Percentiles rank a stretch among this genome's conserved stretches.
Conservation (phyloP, 2,113 vertebrate species). For the Alosa alosa region DNA sequence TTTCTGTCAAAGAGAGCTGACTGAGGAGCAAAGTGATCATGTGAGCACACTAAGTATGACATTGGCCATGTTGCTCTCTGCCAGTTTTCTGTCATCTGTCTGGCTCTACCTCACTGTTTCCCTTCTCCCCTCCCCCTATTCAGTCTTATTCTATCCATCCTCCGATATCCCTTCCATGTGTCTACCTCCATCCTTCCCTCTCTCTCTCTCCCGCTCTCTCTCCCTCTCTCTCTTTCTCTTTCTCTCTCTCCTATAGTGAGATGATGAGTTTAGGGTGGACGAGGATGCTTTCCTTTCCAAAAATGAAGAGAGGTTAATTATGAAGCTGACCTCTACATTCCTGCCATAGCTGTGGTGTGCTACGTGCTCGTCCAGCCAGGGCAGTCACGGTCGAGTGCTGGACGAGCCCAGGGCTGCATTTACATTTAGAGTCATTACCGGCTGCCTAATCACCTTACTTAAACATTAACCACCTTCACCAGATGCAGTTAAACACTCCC, state of each 20-base stretch:
- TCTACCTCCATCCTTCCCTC: constrained; percentile 13
- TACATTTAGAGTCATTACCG: constrained; percentile 59
- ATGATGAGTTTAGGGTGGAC: constrained; percentile 31
- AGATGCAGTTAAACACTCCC: not conserved
- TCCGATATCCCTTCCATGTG: not conserved
- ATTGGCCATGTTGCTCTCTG: not conserved
- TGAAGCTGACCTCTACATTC: constrained; percentile 54
- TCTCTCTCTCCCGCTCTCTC: not conserved
- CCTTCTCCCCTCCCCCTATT: not conserved
- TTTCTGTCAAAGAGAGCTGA: not conserved
- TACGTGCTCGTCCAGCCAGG: constrained; percentile 32
- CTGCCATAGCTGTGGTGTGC: constrained; percentile 34
- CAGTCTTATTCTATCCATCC: not conserved
- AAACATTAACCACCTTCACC: constrained; percentile 1
- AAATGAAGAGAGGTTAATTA: constrained; percentile 58
- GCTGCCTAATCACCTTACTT: constrained; percentile 26
- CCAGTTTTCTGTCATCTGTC: not conserved
- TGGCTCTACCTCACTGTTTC: not conserved
- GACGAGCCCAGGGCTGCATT: constrained; percentile 50
- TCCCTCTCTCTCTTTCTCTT: not conserved
- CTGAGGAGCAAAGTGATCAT: not conserved
- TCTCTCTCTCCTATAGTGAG: constrained; percentile 15
- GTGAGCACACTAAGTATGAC: not conserved
- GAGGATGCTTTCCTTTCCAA: constrained; percentile 28
- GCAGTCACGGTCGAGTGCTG: constrained; percentile 39